phyloP scores from a whole-genome alignment of 1,140 invertebrate species.

The Mya arenaria region DNA sequence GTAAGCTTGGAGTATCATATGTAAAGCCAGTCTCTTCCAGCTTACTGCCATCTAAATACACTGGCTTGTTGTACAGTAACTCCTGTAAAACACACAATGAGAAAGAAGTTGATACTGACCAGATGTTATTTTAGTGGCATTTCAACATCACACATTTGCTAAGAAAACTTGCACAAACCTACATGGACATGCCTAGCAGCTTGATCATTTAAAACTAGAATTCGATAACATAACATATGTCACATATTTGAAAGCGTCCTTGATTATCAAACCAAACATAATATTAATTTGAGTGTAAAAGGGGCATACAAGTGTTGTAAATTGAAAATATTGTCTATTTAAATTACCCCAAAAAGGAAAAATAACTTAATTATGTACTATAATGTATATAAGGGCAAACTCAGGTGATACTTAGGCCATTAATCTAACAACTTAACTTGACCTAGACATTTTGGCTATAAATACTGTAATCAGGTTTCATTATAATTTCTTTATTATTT shows the following conservation, averaged over 20 bases:
- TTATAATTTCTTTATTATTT: too few species aligned
- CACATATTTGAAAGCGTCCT: neutral
- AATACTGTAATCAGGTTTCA: too few species aligned
- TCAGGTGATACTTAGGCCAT: too few species aligned
- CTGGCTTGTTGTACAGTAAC: slow-evolving; percentile 89
- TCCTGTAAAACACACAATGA: slow-evolving; percentile 81
- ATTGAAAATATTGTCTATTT: too few species aligned
- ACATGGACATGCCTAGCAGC: neutral
- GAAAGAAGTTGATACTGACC: neutral
- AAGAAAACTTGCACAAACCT: neutral
- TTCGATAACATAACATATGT: neutral
- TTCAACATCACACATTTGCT: neutral
- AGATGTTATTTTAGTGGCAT: neutral
- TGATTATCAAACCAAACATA: neutral
- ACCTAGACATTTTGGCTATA: too few species aligned
- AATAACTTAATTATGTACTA: too few species aligned
- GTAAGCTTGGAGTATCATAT: slow-evolving; percentile 72
- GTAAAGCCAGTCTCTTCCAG: slow-evolving; percentile 82
- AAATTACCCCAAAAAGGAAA: too few species aligned
- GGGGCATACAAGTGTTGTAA: too few species aligned
- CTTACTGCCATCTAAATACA: slow-evolving; percentile 88
- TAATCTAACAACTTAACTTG: too few species aligned
- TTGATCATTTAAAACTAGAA: neutral
- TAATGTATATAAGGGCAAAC: too few species aligned
- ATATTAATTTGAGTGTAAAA: too few species aligned